phyloP scores from a whole-genome alignment of 2,797 vertebrate species.

The Mormyrops attenuatus region DNA sequence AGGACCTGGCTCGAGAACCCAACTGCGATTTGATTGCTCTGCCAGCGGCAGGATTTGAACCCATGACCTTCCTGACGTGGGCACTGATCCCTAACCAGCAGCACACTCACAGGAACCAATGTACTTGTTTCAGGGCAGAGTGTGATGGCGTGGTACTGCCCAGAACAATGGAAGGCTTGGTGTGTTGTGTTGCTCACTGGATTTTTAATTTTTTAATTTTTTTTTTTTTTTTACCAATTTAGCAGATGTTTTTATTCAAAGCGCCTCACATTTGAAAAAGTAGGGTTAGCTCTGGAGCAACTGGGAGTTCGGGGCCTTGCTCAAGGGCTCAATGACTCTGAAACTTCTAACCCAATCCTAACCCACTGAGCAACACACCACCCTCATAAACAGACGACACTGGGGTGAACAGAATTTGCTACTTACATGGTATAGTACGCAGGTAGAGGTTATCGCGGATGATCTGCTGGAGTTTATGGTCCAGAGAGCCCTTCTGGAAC shows the following conservation, averaged over 20 bases:
- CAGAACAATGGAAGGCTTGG: neutral
- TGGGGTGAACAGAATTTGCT: neutral
- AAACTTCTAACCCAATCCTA: neutral
- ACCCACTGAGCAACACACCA: neutral
- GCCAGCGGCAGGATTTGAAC: neutral
- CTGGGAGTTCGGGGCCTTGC: neutral
- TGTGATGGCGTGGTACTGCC: neutral
- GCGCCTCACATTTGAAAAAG: neutral
- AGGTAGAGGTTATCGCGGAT: conserved; percentile 98
- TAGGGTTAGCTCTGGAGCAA: neutral
- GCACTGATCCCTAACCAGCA: neutral
- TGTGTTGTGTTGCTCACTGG: neutral
- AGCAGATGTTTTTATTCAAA: neutral
- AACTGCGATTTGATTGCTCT: neutral
- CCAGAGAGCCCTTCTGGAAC: conserved; percentile 97
- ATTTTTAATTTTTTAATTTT: neutral
- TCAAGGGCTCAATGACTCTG: neutral
- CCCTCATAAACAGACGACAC: neutral
- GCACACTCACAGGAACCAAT: neutral
- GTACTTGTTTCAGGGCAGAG: neutral
- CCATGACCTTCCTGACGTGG: neutral
- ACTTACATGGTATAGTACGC: conserved; percentile 98
- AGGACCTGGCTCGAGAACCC: neutral
- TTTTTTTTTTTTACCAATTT: neutral
- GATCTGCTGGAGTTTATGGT: conserved; percentile 98